Evolutionary conservation across 2,888 invertebrate genomes (phyloP).

Genomic region (Steinernema carpocapsae): DNA sequence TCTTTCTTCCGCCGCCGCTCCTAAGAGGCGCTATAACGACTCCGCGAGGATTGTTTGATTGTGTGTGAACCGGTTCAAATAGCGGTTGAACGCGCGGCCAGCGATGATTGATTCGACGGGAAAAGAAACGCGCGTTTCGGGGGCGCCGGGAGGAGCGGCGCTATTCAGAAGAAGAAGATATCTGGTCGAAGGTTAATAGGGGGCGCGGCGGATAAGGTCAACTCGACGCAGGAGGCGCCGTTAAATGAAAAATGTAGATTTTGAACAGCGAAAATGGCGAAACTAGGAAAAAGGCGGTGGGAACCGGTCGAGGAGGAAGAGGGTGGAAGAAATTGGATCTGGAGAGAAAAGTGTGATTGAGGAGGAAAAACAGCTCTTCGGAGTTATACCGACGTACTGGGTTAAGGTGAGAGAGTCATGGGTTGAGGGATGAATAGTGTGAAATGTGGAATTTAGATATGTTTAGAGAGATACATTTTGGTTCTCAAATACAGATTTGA

Average conservation of each 20-base stretch:
- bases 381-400: too few relatives aligned
- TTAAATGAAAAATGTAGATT: conserved; percentile 15
- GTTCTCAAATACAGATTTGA: too few relatives aligned
- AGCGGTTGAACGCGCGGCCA: conserved; percentile 10
- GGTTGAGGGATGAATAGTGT: too few relatives aligned
- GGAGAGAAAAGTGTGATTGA: neutral
- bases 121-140: too few relatives aligned
- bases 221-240: neutral
- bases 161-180: too few relatives aligned
- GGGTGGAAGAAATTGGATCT: conserved; percentile 1
- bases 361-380: conserved; percentile 6
- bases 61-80: conserved; percentile 9
- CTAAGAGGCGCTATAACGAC: neutral
- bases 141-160: too few relatives aligned
- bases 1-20: neutral
- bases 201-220: neutral
- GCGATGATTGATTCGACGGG: neutral
- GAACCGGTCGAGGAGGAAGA: conserved; percentile 16
- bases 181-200: conserved; percentile 13
- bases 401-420: too few relatives aligned
- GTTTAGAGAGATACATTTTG: too few relatives aligned
- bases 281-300: neutral
- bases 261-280: too few relatives aligned
- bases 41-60: conserved; percentile 8
- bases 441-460: too few relatives aligned